Base-by-base conservation (phyloP, 1,140 invertebrate species). In the Drosophila chauvacae region DNA sequence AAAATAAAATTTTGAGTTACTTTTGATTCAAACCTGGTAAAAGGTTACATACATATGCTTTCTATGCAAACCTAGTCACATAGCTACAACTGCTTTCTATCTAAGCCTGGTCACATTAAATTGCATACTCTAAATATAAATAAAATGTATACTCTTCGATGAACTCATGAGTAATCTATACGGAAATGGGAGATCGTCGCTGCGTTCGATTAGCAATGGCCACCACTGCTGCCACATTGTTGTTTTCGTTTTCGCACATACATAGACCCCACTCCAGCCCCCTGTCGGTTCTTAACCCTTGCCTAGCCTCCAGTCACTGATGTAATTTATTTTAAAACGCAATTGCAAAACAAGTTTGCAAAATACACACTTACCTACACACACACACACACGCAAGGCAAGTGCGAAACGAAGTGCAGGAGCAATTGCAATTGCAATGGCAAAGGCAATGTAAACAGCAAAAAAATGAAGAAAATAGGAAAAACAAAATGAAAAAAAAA, bases 241-340 rank as follows among this genome's bases (percentile, higher is more conserved):
- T 81, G 80, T 66, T 63, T 62, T 28, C 30, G 33, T 66, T 63
- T 62, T 28, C 30, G 33, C 10, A 18, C 56, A 51, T 28, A 56
- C 35, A 56, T 55, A 37, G 51, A 35, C 39, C 14, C 11, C 35
- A 16, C 23, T 30, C 51, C 57, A 37, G 30, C 35, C 28, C 20
- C 50, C 66, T 7, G 37, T 42, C 41, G 23, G 23, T 7, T 33
- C 26, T 47, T 11, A 23, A 3, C 41, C 30, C n/a, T 9, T 11
- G 10, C 39, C 37, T 33, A 16, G 33, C 30, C 44, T 16, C 51
- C 45, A 18, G 28, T 30, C 62, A 69, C 64, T 87, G 76, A 73
- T 87, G 83, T 87, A 87, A 82, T 87, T 73, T 76, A 87, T 77
- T 87, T 85, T 80, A 73, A 83, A 87, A 87, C 83, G 83, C 83